Percentiles rank a stretch among this genome's conserved stretches.
Evolutionary conservation across 2,797 vertebrate genomes (phyloP).

Genomic region (Ispidina lecontei): DNA sequence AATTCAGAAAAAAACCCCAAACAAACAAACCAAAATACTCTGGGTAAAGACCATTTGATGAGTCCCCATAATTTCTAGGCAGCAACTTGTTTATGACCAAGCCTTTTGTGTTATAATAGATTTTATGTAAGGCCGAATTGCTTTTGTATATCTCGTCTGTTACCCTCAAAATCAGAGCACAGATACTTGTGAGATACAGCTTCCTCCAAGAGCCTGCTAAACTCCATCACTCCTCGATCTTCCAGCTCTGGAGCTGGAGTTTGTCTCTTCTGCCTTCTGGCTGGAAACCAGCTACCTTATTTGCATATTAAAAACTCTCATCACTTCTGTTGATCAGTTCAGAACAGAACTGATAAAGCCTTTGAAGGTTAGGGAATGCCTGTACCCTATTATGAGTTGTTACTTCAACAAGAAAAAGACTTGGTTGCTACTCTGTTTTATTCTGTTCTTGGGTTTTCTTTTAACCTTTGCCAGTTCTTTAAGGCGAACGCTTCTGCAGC

Average conservation of each 20-base stretch:
- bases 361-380: slow-evolving; percentile 26
- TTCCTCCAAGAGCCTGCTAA: neutral
- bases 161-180: neutral
- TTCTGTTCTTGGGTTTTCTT: neutral
- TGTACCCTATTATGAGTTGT: neutral
- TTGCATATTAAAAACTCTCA: neutral
- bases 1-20: neutral
- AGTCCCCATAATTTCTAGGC: neutral
- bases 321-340: neutral
- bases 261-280: neutral
- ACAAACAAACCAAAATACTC: neutral
- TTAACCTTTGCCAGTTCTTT: slow-evolving; percentile 13
- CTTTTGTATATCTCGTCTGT: neutral
- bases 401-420: neutral
- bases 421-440: neutral
- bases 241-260: neutral
- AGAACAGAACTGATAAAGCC: slow-evolving; percentile 14
- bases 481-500: neutral
- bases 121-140: neutral
- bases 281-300: neutral
- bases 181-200: neutral
- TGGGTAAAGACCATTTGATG: neutral
- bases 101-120: neutral
- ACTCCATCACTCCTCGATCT: neutral
- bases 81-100: neutral